Evolutionary conservation across 2,888 invertebrate genomes (phyloP), one percentile per base, ranked within the genome.

Genomic region (Ophonus ardosiacus): DNA sequence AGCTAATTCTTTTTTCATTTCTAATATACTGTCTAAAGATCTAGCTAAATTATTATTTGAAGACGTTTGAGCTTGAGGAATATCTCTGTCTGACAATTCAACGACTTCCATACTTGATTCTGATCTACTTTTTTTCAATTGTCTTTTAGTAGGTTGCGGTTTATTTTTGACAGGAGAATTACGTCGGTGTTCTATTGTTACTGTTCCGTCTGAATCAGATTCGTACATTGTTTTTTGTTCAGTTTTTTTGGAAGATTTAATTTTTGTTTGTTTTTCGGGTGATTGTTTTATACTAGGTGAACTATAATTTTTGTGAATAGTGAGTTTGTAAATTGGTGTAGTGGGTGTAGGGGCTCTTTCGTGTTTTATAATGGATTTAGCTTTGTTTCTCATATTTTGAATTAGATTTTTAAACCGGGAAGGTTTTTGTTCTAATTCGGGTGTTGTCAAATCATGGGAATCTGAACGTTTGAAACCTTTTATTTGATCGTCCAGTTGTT

Each of bases 401-500:
- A 85, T 17, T 17, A 85, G 24, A n/a, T 57, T 80, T 80, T 71
- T 79, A 18, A 85, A 80, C 56, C 43, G 18, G 1, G 85, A 85
- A 8, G 65, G 79, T 80, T 18, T 80, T 24, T 61, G 24, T 56
- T 85, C 79, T 18, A 40, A 18, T 56, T 82, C 82, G 15, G 79
- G 78, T n/a, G 79, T 71, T 17, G 43, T 40, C 10, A 38, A 3
- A n/a, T 63, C 57, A 10, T 21, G 51, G 7, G 79, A n/a, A 1
- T 68, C 68, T 13, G n/a, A 3, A 6, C 13, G 51, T 59, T 71
- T 82, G 18, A 84, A 63, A 43, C 68, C 43, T 51, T 82, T 76
- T 15, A 86, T 51, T 59, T 71, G 84, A 2, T 85, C 79, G 43
- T 86, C 83, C 51, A 86, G 61, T 61, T 83, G 81, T 56, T 79